Base-by-base conservation (phyloP, 2,113 vertebrate genomes). In the Semicossyphus pulcher region DNA sequence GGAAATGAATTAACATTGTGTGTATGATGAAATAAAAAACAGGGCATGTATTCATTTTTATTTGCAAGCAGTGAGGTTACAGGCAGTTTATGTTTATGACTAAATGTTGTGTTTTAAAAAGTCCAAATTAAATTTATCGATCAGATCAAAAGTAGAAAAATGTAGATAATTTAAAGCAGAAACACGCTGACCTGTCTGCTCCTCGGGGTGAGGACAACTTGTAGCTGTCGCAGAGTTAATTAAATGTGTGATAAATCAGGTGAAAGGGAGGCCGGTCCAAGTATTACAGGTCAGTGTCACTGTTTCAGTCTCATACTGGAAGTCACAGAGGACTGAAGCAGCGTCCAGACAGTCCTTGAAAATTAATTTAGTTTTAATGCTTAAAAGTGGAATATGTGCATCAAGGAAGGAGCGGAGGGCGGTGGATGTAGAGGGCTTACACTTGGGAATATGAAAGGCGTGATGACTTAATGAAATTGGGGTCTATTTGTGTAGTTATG, bases 211-310 rank as follows among this genome's bases (percentile, higher is more conserved):
- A 89, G 78, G 89, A 90, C 66, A 76, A 90, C 88, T 86, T 91
- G 88, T 86, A 89, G 84, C 81, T 84, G 73, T 81, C 64, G 45
- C 49, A 44, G 72, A 91, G 89, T 88, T 89, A 89, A 92, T 93
- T 88, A 92, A 80, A 78, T 73, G 85, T 54, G 69, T 72, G 68
- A 89, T 90, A 91, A 90, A 91, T 89, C 76, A 66, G 47, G 28
- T 61, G 20, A 8, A 62, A 48, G 78, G 45, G 74, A 80, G 7
- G 14, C 56, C 32, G 67, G 48, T 69, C 57, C 20, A 57, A 52
- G 42, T 56, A 63, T 82, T 79, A 87, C 47, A 67, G 64, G 29
- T 76, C 70, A 36, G 31, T 84, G 81, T 78, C 79, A 81, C 53
- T 31, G 63, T 58, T 81, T 80, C 62, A 85, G 54, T 84, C 61